Evolutionary conservation across 53 echinoderm and acorn worm species (phyloP), one percentile per base, ranked within the genome.

Genomic region (Holothuria scabra): DNA sequence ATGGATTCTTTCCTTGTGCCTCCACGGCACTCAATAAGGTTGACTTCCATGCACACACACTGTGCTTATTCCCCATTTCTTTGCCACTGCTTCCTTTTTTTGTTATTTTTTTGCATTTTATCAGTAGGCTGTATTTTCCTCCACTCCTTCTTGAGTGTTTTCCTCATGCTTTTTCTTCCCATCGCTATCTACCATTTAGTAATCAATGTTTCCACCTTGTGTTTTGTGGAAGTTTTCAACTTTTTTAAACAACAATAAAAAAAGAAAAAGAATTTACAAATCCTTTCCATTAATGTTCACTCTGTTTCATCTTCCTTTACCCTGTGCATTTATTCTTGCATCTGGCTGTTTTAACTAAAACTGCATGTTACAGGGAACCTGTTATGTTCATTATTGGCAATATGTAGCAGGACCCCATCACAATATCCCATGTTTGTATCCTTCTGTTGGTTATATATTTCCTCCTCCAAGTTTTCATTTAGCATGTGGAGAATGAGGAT

Each of bases 1-100:
- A 56, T 78, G 78, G 78, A 78, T 78, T 28, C 78, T 78, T 29
- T 78, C 78, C 78, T 78, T 78, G 78, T 78, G 78, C 78, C 78
- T 57, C 58, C 78, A 25, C 26, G 78, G 78, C 76, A 76, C 76
- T 22, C 76, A 49, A 76, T 76, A 76, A 76, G 76, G 76, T 76
- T 76, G 76, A 76, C 46, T 76, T 76, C 76, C 76, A 76, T 76
- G 76, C 76, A 76, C 76, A 74, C 74, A 76, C 76, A 48, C 48
- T 76, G 76, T 52, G 46, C 49, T 48, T 76, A 46, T 76, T 52
- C 76, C 76, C 46, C 49, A 48, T 76, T 22, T 70, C 38, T 76
- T 76, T 76, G 76, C 76, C 76, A 76, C 76, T 56, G 52, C 55
- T 52, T 76, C 20, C 26, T 22, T 64, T 28, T 61, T 64, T 64